Evolutionary conservation across 2,113 vertebrate species (phyloP), one percentile per base, ranked within the genome.

Genomic region (Charina bottae): DNA sequence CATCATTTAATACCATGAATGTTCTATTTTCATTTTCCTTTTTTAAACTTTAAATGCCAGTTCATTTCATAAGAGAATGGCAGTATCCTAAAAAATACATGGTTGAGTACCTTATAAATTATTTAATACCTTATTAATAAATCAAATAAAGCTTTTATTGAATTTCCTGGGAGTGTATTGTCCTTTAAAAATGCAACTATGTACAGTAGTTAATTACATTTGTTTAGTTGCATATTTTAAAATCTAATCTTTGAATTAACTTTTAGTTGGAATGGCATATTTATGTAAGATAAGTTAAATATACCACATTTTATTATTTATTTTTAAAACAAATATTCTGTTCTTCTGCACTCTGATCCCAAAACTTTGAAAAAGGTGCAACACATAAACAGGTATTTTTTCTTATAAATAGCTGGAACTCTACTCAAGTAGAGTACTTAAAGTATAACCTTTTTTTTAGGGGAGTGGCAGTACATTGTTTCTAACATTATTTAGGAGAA

Each of bases 1-100:
- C 92, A 93, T 96, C 94, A 94, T 96, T 96, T 95, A 37, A 88
- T 93, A 94, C 26, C 37, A 60, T 64, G 53, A 59, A n/a, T 23
- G 54, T 37, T 87, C 9, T 78, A 58, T 87, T 37, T 42, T 24
- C 11, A 24, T 33, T 78, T 78, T 78, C 17, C 17, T 59, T 78
- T 55, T 72, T 53, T 58, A 46, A 2, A 54, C 9, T 68, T 91
- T 56, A 91, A 87, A 17, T 26, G 56, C n/a, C 59, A 54, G 54
- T 26, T 72, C 78, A 78, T 78, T 87, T 91, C 23, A 28, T 58
- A 12, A 17, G 23, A 78, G 37, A 28, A 26, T 68, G 23, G 9
- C 26, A 54, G 17, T 42, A 84, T 62, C 46, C 42, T 62, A 8
- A 49, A 85, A 85, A 5, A 88, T 19, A 83, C 55, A 68, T 87